Evolutionary conservation across 2,888 invertebrate species (phyloP), one percentile per base, ranked within the genome.

Genomic region (Suillia variegata): DNA sequence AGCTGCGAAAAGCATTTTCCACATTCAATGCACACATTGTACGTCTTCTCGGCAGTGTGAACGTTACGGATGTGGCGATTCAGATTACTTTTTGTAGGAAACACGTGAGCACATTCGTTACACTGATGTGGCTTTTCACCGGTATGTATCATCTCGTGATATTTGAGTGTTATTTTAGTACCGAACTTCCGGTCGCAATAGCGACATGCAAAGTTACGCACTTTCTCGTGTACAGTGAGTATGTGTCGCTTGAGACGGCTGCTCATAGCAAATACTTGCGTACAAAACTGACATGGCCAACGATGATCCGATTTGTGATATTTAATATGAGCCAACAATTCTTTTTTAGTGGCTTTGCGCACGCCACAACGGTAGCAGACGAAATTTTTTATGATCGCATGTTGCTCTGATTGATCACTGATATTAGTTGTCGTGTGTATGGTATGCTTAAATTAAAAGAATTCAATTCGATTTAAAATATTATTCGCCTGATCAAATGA

Each of bases 71-170:
- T n/a, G n/a, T n/a, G n/a, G n/a, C n/a, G n/a, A n/a, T n/a, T n/a
- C n/a, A n/a, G n/a, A n/a, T n/a, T n/a, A n/a, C n/a, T n/a, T n/a
- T n/a, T n/a, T n/a, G n/a, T n/a, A n/a, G n/a, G n/a, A n/a, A n/a
- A n/a, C n/a, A n/a, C n/a, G n/a, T n/a, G n/a, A n/a, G n/a, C n/a
- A n/a, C n/a, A n/a, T n/a, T n/a, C n/a, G n/a, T n/a, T 21, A 12
- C 74, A 74, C 18, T 58, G 64, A 26, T 73, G 67, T 2, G 73
- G 74, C 21, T 70, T 74, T 50, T 74, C 73, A 0, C 73, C 74
- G 0, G 73, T 74, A 54, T 74, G 74, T n/a, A 64, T 71, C 73
- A 74, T 73, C 64, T 70, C 70, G 54, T 75, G 74, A 62, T 72
- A 70, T 42, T 74, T 73, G n/a, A 67, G 64, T 0, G 72, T 71